Base-by-base conservation (phyloP, 2,888 invertebrate species). In the Ecliptopera silaceata region DNA sequence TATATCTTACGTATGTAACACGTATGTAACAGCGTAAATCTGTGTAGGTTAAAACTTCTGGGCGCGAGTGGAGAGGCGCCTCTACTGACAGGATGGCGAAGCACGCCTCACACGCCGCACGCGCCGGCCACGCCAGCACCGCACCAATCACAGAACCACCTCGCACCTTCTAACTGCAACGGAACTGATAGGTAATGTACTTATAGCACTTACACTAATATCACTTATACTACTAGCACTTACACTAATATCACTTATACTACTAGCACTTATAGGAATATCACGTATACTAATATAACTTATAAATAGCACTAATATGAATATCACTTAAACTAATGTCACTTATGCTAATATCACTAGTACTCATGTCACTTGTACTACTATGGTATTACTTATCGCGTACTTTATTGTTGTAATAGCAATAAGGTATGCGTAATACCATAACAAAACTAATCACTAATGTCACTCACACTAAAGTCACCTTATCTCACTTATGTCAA, bases 41-140 rank as follows among this genome's bases (percentile, higher is more conserved):
- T 73, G 49, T 46, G n/a, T 64, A 92, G 93, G 80, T 93, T 95
- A 87, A 95, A 94, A 88, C 85, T 95, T 75, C 92, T 95, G 75
- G 94, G 95, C 82, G 94, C 95, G 76, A 94, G 95, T 72, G 95
- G 95, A 63, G 95, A 96, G 81, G 95, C 95, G 69, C 95, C 96
- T 51, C 91, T 96, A 70, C 87, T 95, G 72, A 94, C 93, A 70
- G 93, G 94, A 43, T 95, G 95, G 94, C 92, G 92, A 66, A 92
- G 85, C 80, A 92, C 88, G 68, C 88, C 83, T 66, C 88, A 86
- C 83, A 92, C 88, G 72, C 90, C 82, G 64, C 85, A 83, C 73
- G 77, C 84, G 59, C 80, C 88, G 6, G 82, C 86, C 60, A 89
- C 89, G 88, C 93, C 92, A 69, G 92, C 86, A 72, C 90, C 86